Conservation (phyloP, 2,113 vertebrate genomes). For the Probosciger aterrimus region DNA sequence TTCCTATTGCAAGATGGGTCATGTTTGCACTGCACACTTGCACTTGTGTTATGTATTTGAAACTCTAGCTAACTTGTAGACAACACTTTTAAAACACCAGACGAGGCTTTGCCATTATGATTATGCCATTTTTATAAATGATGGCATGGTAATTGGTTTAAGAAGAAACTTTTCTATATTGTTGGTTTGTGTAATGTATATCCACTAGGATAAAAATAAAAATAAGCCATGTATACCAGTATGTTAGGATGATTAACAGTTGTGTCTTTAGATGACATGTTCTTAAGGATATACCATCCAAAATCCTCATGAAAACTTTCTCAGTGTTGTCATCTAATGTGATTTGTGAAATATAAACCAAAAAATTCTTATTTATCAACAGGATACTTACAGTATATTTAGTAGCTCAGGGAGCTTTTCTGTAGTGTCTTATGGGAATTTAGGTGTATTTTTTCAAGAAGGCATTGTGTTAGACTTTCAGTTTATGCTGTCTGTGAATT, state of each 20-base stretch:
- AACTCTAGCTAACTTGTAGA: background rate
- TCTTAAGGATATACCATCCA: background rate
- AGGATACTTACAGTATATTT: background rate
- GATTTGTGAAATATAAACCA: background rate
- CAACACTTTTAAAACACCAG: background rate
- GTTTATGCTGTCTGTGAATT: background rate
- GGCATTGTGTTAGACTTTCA: background rate
- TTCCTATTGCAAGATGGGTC: background rate
- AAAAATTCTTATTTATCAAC: background rate
- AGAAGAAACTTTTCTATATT: background rate
- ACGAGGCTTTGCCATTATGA: background rate
- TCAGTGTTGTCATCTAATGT: background rate
- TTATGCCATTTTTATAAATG: background rate
- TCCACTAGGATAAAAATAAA: background rate
- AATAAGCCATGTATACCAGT: background rate
- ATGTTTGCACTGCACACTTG: background rate
- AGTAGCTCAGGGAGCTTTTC: background rate
- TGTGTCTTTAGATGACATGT: background rate
- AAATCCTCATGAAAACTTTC: background rate
- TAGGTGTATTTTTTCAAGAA: background rate
- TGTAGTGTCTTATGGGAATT: background rate
- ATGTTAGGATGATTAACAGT: background rate
- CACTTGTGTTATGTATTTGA: background rate
- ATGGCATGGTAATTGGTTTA: background rate
- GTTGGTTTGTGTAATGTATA: background rate